Evolutionary conservation across 2,113 vertebrate genomes (phyloP).

Genomic region (Ifrita kowaldi): DNA sequence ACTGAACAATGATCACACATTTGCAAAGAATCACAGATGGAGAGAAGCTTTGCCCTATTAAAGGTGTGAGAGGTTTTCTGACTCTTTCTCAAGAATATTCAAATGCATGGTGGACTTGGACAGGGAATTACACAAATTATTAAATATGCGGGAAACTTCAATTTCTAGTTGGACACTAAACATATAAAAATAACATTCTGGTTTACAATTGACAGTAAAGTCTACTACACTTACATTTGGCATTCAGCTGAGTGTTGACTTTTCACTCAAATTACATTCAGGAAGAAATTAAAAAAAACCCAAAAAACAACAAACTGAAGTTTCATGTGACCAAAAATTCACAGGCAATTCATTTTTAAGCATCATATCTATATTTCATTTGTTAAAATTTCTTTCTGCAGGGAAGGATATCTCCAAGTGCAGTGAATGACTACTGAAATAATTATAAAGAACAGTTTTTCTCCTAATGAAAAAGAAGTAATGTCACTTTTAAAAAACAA

Average conservation of each 20-base stretch:
- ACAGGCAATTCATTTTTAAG: not conserved
- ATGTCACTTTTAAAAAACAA: not conserved
- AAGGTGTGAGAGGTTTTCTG: not conserved
- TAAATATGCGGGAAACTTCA: not conserved
- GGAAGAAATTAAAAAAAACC: not conserved
- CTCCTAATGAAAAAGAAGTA: not conserved
- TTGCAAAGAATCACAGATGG: not conserved
- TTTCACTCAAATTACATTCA: not conserved
- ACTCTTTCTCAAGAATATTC: not conserved
- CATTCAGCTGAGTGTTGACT: not conserved
- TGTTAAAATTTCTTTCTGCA: not conserved
- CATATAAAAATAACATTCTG: not conserved
- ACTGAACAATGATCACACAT: fast-evolving
- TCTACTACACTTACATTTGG: not conserved
- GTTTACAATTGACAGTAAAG: not conserved
- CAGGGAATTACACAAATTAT: not conserved
- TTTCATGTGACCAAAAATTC: not conserved
- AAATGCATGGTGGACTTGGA: not conserved
- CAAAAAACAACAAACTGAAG: not conserved
- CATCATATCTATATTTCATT: not conserved
- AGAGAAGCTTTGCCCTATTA: not conserved
- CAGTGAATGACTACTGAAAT: not conserved
- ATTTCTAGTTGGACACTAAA: not conserved
- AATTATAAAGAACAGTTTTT: not conserved
- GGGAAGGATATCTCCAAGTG: not conserved